Conservation (phyloP, 2,888 invertebrate genomes). For the Steinernema scapterisci region DNA sequence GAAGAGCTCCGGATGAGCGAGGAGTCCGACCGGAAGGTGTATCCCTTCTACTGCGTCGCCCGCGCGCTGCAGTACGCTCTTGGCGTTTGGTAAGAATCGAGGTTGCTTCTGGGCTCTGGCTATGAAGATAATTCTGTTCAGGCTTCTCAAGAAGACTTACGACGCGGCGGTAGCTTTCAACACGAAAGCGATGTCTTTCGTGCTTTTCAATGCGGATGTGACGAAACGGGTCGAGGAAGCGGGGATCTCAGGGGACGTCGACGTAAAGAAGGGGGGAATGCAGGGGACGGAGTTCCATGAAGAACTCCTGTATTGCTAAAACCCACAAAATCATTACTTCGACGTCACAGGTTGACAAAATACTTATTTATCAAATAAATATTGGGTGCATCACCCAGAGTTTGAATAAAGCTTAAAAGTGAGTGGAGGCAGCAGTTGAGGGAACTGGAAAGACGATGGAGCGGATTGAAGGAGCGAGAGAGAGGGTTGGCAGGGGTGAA, state of each 20-base stretch:
- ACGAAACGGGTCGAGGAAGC: constrained; percentile 18
- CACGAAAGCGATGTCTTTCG: not conserved
- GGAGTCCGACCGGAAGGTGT: constrained; percentile 4
- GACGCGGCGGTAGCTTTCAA: not conserved
- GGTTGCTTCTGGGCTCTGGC: not conserved
- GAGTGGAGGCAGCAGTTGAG: too few species aligned
- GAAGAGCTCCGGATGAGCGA: constrained; percentile 6
- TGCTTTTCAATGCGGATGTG: not conserved
- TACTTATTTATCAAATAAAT: too few species aligned
- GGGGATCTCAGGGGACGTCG: not conserved
- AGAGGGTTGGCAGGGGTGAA: too few species aligned
- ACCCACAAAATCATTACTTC: too few species aligned
- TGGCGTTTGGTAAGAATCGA: not conserved
- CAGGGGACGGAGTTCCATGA: too few species aligned
- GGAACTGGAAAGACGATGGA: too few species aligned
- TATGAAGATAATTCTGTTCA: not conserved
- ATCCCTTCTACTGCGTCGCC: not conserved
- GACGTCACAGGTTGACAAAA: too few species aligned
- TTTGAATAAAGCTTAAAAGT: too few species aligned
- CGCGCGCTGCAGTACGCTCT: not conserved
- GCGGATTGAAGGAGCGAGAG: too few species aligned
- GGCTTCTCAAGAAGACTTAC: not conserved
- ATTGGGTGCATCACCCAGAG: too few species aligned
- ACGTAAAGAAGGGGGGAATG: not conserved
- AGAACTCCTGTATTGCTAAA: too few species aligned